A percentile compares a stretch with the other conserved stretches of the same genome.
Evolutionary conservation across 2,888 invertebrate genomes (phyloP).

Genomic region (Meandrusa payeni): DNA sequence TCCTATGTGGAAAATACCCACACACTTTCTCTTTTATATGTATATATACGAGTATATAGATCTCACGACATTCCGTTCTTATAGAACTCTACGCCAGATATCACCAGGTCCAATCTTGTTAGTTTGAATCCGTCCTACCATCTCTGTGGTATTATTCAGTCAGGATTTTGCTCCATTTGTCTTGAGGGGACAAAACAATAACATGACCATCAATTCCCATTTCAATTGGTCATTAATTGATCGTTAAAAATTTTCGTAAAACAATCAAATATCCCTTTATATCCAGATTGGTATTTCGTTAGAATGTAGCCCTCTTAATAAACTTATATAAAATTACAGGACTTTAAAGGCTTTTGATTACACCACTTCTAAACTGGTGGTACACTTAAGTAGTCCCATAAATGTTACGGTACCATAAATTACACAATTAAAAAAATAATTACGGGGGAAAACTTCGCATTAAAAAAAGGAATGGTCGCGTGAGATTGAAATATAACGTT

Average conservation of each 20-base stretch:
- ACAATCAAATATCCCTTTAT: slow-evolving; percentile 13
- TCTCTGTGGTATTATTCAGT: too few relatives aligned
- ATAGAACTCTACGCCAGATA: too few relatives aligned
- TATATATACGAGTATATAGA: too few relatives aligned
- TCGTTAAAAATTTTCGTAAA: slow-evolving; percentile 4
- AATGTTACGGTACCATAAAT: slow-evolving; percentile 52
- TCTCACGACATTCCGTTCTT: too few relatives aligned
- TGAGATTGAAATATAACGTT: slow-evolving; percentile 57
- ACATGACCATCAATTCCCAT: too few relatives aligned
- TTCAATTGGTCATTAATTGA: too few relatives aligned
- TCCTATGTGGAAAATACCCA: too few relatives aligned
- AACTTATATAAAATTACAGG: background rate
- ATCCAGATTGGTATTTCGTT: background rate
- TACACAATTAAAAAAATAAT: slow-evolving; percentile 59
- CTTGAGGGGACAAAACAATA: too few relatives aligned
- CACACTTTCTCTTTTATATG: too few relatives aligned
- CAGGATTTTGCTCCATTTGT: too few relatives aligned
- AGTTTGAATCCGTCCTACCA: too few relatives aligned
- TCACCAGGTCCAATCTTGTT: too few relatives aligned
- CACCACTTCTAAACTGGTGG: slow-evolving; percentile 8
- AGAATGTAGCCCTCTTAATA: slow-evolving; percentile 7
- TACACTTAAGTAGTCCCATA: slow-evolving; percentile 28
- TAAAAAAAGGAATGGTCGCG: slow-evolving; percentile 35
- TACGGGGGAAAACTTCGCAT: slow-evolving; percentile 53
- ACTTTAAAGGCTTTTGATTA: slow-evolving; percentile 4